phyloP scores from a whole-genome alignment of 2,113 vertebrate genomes.

The Neodon shergylaensis region DNA sequence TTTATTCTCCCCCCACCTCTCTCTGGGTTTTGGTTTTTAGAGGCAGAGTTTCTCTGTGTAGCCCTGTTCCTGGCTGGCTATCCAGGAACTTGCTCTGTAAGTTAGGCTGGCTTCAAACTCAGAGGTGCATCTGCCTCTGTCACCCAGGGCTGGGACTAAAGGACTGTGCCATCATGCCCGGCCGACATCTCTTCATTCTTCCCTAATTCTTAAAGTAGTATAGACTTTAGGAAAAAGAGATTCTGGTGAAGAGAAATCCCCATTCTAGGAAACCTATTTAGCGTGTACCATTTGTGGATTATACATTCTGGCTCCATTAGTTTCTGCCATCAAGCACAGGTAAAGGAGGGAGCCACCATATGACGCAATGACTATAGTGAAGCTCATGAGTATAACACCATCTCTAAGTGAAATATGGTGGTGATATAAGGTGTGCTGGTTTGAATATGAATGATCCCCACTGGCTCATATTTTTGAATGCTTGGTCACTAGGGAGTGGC shows the following conservation, averaged over 20 bases:
- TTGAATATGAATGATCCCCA: neutral
- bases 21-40: neutral
- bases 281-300: neutral
- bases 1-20: neutral
- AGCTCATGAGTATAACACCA: neutral
- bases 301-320: neutral
- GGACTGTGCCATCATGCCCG: neutral
- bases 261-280: conserved; percentile 3
- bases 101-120: neutral
- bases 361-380: neutral
- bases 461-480: neutral
- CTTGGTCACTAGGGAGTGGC: neutral
- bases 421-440: neutral
- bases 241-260: neutral
- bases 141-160: neutral
- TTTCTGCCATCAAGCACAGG: conserved; percentile 12
- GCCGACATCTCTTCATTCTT: neutral
- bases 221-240: neutral
- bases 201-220: neutral
- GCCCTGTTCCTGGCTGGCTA: neutral
- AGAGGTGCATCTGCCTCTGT: neutral
- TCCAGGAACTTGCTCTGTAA: neutral
- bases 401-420: neutral
- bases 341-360: neutral
- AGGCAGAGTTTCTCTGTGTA: neutral